Base-by-base conservation (phyloP, 2,888 invertebrate genomes). In the Thecocarcelia acutangulata region DNA sequence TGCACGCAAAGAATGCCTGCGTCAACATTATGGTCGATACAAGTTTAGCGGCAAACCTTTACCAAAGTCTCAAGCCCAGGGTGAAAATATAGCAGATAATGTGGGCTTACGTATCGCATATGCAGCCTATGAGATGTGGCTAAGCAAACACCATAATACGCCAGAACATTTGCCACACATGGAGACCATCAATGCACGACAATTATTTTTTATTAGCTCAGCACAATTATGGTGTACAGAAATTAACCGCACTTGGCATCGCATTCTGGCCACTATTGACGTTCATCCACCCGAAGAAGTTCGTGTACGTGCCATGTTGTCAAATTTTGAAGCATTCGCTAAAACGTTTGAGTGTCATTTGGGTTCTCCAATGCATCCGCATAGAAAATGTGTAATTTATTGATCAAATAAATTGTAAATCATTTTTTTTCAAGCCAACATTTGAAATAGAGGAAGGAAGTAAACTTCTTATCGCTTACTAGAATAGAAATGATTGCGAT, bases 71-170 rank as follows among this genome's bases (percentile, higher is more conserved):
- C 84, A 86, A 33, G 84, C 85, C 0, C 88, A 88, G 50, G 84
- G 85, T 6, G 88, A 89, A 81, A 87, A 88, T 58, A 87, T 90
- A 52, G 89, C 90, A 13, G 90, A 90, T 70, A 90, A 89, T 84
- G 86, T 86, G n/a, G 90, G 87, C 9, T 61, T 90, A 8, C 89
- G 87, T 37, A 86, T 89, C 24, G 86, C 90, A 3, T 86, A 87
- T 68, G 72, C 80, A 12, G 89, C 90, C 21, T 90, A 89, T 52
- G 68, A 84, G 2, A 84, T 78, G 21, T 90, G 89, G 90, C 73
- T 87, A n/a, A 58, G 52, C 61, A 33, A 84, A 69, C 61, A 77
- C 8, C 9, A 79, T 56, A n/a, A 89, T 79, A 74, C 73, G 0
- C 69, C 70, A 2, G 82, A 82, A 40, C 64, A 75, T 61, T 42